Conservation (phyloP, 2,113 vertebrate genomes). For the Menura novaehollandiae region DNA sequence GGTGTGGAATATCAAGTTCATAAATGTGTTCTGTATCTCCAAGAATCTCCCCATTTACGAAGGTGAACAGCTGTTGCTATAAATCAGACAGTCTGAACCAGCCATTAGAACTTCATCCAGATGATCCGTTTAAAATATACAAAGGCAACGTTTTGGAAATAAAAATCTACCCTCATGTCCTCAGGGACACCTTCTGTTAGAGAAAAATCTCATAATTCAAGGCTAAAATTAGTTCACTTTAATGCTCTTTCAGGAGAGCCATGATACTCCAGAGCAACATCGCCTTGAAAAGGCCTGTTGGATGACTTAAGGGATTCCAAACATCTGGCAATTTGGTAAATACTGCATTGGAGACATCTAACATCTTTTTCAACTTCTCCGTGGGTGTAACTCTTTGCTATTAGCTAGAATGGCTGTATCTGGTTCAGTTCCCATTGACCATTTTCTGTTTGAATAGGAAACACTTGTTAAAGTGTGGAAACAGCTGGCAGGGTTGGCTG, state of each 20-base stretch:
- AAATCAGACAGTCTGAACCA: constrained; percentile 38
- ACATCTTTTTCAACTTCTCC: neutral
- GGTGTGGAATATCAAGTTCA: constrained; percentile 17
- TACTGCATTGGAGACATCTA: constrained; percentile 19
- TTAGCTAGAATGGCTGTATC: neutral
- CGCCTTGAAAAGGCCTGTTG: neutral
- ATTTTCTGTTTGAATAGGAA: constrained; percentile 14
- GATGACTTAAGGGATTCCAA: constrained; percentile 31
- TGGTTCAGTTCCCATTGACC: neutral
- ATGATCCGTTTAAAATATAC: constrained; percentile 40
- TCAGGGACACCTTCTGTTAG: constrained; percentile 36
- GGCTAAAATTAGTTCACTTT: constrained; percentile 55
- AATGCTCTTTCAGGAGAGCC: constrained; percentile 39
- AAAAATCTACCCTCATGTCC: constrained; percentile 13
- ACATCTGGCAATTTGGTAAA: constrained; percentile 42
- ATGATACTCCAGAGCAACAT: constrained; percentile 10
- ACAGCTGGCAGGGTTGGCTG: constrained; percentile 38
- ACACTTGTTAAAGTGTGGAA: constrained; percentile 24
- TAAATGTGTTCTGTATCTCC: neutral
- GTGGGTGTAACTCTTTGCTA: neutral
- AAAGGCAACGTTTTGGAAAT: constrained; percentile 45
- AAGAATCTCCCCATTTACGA: neutral
- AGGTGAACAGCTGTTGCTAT: constrained; percentile 54
- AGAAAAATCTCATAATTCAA: constrained; percentile 37
- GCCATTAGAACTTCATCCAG: constrained; percentile 29